A percentile compares a stretch with the other conserved stretches of the same genome.
Evolutionary conservation across 2,113 vertebrate genomes (phyloP).

Genomic region (Mobula birostris): DNA sequence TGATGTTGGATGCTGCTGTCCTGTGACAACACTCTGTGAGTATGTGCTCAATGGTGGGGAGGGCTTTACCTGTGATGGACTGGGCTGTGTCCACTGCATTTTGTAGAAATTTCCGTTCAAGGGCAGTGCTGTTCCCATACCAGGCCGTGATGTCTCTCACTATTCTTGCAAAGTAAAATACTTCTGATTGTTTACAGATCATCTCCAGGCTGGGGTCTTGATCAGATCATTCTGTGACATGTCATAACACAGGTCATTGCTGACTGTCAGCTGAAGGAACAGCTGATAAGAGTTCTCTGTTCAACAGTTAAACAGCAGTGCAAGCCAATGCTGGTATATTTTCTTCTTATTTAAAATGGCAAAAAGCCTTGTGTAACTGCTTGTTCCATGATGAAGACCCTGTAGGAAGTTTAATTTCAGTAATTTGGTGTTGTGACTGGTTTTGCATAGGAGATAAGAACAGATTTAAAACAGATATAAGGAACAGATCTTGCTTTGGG

Average conservation of each 20-base stretch:
- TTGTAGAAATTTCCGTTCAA: too few relatives aligned
- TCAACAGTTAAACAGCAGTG: neutral
- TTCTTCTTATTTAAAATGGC: neutral
- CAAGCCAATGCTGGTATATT: neutral
- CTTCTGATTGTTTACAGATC: neutral
- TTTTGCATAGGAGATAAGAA: neutral
- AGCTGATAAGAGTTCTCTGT: neutral
- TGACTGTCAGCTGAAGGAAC: neutral
- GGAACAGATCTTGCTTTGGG: neutral
- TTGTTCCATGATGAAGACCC: neutral
- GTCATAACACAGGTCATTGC: neutral
- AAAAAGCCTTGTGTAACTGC: neutral
- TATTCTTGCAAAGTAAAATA: neutral
- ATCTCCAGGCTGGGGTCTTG: neutral
- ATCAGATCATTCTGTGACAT: neutral
- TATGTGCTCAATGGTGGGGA: too few relatives aligned
- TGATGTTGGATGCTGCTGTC: too few relatives aligned
- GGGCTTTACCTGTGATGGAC: too few relatives aligned
- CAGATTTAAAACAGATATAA: neutral
- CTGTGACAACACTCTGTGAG: too few relatives aligned
- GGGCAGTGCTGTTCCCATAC: too few relatives aligned
- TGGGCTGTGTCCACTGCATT: too few relatives aligned
- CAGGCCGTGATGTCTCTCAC: neutral
- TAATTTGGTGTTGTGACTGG: neutral
- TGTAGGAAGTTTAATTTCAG: neutral